Evolutionary conservation across 2,797 vertebrate genomes (phyloP).

Genomic region (Lagorchestes hirsutus): DNA sequence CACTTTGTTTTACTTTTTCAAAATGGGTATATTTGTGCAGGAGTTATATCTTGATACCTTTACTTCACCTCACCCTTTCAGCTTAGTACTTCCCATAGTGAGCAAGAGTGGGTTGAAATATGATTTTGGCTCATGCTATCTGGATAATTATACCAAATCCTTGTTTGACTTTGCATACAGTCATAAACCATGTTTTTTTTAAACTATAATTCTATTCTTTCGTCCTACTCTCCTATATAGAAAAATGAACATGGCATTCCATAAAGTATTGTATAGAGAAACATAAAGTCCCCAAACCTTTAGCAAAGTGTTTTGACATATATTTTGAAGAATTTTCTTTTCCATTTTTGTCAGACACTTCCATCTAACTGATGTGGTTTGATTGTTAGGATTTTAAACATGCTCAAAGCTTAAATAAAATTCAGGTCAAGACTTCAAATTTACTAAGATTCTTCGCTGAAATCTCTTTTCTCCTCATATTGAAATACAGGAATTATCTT

Average conservation of each 20-base stretch:
- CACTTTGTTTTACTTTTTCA: background rate
- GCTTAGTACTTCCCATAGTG: background rate
- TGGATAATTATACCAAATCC: background rate
- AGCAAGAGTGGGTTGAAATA: background rate
- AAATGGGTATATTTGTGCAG: background rate
- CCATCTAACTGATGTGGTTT: background rate
- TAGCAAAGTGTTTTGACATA: background rate
- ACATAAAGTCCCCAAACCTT: background rate
- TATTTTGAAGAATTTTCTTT: slow-evolving; percentile 22
- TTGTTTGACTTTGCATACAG: background rate
- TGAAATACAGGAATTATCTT: background rate
- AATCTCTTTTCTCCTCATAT: background rate
- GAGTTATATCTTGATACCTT: background rate
- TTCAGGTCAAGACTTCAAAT: background rate
- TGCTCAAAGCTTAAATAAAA: slow-evolving; percentile 41
- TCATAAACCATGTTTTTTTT: background rate
- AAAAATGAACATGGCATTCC: slow-evolving; percentile 21
- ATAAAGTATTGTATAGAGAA: slow-evolving; percentile 1
- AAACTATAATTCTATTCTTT: slow-evolving; percentile 1
- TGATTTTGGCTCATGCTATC: slow-evolving; percentile 25
- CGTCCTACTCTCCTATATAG: slow-evolving; percentile 41
- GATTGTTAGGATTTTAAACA: slow-evolving; percentile 21
- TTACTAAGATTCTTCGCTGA: background rate
- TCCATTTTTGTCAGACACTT: slow-evolving; percentile 12
- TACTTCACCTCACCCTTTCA: background rate